Evolutionary conservation across 2,797 vertebrate genomes (phyloP).

Genomic region (Scleropages formosus): DNA sequence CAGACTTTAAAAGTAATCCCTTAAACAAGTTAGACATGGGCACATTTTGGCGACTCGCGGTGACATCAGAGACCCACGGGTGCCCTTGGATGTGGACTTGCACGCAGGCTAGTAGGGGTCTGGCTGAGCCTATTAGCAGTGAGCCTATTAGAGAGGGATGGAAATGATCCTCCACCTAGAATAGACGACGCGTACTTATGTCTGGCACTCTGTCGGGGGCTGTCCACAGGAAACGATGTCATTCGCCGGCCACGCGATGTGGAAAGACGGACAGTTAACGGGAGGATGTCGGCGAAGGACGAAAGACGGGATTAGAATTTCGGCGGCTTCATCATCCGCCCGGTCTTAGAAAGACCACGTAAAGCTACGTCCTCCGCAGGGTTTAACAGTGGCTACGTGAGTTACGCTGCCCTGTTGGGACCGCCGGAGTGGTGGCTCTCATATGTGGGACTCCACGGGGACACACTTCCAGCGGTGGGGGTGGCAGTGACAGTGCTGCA

Average conservation of each 20-base stretch:
- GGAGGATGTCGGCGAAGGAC: not conserved
- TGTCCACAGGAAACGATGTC: not conserved
- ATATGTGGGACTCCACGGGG: no score
- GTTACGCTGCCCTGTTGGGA: not conserved
- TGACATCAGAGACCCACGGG: conserved; percentile 3
- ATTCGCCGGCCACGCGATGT: not conserved
- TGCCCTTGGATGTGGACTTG: not conserved
- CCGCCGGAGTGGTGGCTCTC: no score
- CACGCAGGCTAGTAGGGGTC: not conserved
- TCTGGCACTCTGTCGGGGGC: not conserved
- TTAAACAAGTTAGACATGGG: conserved; percentile 19
- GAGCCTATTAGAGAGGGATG: conserved; percentile 11
- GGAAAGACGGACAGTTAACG: not conserved
- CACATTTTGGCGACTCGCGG: conserved; percentile 18
- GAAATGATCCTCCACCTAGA: conserved; percentile 14
- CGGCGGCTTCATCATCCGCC: not conserved
- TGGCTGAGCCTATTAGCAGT: conserved; percentile 17
- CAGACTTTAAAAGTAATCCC: conserved; percentile 1
- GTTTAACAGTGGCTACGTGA: conserved; percentile 33
- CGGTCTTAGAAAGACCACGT: not conserved
- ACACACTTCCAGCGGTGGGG: no score
- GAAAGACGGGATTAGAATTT: not conserved
- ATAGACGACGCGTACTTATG: not conserved
- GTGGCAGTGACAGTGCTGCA: no score
- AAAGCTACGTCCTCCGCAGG: not conserved